These are phyloP conservation scores for Hirtodrosophila confusa DNA, from an alignment of 2,888 invertebrate genomes.

Conservation along the genomic window DNA sequence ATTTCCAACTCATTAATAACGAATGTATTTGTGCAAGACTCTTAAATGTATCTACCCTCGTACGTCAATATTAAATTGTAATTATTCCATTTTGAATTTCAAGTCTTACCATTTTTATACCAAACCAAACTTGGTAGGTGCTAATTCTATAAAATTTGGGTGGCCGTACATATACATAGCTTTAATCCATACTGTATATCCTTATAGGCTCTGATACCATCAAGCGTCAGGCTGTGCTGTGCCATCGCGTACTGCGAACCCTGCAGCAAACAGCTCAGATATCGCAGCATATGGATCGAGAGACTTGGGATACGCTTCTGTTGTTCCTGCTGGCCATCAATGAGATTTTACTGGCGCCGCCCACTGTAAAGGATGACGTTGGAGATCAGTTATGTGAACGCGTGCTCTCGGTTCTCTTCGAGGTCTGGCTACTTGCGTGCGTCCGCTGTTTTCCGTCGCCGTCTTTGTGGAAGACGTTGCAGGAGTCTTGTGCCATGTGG, in stretches of 20 bases:
- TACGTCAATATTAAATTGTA: conserved; percentile 15
- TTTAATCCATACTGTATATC: conserved; percentile 26
- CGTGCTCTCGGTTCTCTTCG: conserved; percentile 96
- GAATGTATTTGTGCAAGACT: too few relatives aligned
- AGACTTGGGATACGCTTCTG: conserved; percentile 96
- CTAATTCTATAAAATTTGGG: conserved; percentile 14
- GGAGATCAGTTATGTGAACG: conserved; percentile 97
- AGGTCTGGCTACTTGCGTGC: conserved; percentile 88
- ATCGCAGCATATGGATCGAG: conserved; percentile 90
- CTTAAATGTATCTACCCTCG: too few relatives aligned
- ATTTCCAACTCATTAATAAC: too few relatives aligned
- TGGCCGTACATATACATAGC: neutral
- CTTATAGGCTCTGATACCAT: conserved; percentile 92
- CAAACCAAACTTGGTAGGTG: conserved; percentile 91
- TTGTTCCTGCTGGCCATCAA: conserved; percentile 95
- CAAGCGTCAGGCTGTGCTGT: conserved; percentile 96
- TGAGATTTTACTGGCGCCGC: conserved; percentile 95
- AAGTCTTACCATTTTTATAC: conserved; percentile 96
- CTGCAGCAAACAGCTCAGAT: conserved; percentile 92
- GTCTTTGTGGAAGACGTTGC: conserved; percentile 96
- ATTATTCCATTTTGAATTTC: conserved; percentile 85
- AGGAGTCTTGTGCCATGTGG: conserved; percentile 97
- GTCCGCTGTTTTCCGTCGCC: conserved; percentile 95
- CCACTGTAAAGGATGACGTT: conserved; percentile 97
- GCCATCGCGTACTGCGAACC: conserved; percentile 94